phyloP scores from a whole-genome alignment of 2,113 vertebrate genomes.

The Elachura formosa region DNA sequence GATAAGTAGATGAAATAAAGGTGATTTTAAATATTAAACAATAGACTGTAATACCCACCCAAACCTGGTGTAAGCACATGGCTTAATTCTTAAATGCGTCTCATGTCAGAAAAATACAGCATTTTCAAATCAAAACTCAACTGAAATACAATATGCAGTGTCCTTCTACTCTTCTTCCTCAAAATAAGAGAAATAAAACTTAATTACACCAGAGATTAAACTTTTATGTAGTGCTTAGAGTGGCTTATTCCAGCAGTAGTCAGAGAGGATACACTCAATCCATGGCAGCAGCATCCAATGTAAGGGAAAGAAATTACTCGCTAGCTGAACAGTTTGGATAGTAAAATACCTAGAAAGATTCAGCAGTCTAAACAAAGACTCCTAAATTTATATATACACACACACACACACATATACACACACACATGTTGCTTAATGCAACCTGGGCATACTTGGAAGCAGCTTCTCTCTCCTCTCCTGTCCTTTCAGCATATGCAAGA shows the following conservation, averaged over 20 bases:
- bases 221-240: too few species aligned
- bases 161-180: conserved; percentile 15
- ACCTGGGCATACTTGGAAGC: not conserved
- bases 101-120: not conserved
- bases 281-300: too few species aligned
- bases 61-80: not conserved
- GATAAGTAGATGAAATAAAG: not conserved
- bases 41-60: not conserved
- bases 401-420: too few species aligned
- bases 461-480: not conserved
- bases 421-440: not conserved
- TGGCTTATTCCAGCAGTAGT: too few species aligned
- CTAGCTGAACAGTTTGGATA: too few species aligned
- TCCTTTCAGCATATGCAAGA: not conserved
- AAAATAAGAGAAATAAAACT: conserved; percentile 2
- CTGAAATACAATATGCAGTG: not conserved
- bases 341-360: too few species aligned
- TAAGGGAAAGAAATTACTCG: too few species aligned
- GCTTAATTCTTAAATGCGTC: not conserved
- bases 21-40: not conserved
- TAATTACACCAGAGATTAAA: conserved; percentile 13
- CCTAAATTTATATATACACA: too few species aligned
- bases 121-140: not conserved
- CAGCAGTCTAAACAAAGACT: not conserved
- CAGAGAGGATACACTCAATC: too few species aligned